Evolutionary conservation across 2,113 vertebrate species (phyloP).

Genomic region (Carassius carassius): DNA sequence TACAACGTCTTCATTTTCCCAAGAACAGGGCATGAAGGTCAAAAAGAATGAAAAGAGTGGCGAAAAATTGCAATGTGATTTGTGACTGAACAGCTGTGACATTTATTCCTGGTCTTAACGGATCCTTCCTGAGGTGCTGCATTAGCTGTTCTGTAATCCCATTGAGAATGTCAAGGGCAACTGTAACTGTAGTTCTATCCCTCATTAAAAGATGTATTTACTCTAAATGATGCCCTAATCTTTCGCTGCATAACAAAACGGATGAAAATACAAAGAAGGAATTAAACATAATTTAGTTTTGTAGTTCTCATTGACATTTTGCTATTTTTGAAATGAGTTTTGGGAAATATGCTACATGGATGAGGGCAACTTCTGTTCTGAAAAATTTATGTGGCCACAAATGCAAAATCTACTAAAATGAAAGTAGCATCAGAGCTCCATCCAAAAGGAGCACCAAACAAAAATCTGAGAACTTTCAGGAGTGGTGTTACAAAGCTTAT

Average conservation of each 20-base stretch:
- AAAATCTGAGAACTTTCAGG: neutral
- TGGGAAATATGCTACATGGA: neutral
- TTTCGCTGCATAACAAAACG: conserved; percentile 48
- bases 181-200: conserved; percentile 62
- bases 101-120: conserved; percentile 73
- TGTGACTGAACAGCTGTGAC: conserved; percentile 70
- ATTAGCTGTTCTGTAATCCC: conserved; percentile 59
- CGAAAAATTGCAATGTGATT: conserved; percentile 60
- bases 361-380: neutral
- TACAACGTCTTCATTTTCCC: conserved; percentile 56
- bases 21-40: conserved; percentile 68
- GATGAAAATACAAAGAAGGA: conserved; percentile 65
- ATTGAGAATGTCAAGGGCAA: conserved; percentile 77
- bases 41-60: conserved; percentile 44
- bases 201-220: conserved; percentile 73
- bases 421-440: neutral
- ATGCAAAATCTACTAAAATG: neutral
- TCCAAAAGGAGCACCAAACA: neutral
- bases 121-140: conserved; percentile 67
- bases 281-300: conserved; percentile 60
- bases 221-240: conserved; percentile 70
- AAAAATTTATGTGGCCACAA: neutral
- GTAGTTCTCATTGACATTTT: neutral
- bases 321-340: neutral
- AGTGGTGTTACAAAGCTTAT: neutral